Evolutionary conservation across 2,888 invertebrate species (phyloP).

Genomic region (Apamea crenata): DNA sequence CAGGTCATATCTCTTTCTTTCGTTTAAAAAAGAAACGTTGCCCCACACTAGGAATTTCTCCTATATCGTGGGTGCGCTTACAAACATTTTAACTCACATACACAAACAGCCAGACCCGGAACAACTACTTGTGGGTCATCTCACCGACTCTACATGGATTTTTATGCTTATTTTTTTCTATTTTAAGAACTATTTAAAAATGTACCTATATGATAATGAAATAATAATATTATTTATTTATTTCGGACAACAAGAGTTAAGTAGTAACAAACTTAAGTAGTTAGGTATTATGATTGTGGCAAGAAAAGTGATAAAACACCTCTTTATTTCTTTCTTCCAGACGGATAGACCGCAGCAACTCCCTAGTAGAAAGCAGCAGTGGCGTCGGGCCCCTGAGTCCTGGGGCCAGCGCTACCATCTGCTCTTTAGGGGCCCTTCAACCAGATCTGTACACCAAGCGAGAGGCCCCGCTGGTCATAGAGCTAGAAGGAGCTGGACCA

Average conservation of each 20-base stretch:
- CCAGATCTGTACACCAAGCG: constrained; percentile 96
- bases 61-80: no score
- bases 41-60: no score
- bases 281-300: neutral
- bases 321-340: constrained; percentile 68
- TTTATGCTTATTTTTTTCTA: no score
- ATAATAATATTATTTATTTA: no score
- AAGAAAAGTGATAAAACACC: neutral
- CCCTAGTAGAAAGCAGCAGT: constrained; percentile 87
- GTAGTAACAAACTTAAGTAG: neutral
- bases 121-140: no score
- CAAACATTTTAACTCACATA: no score
- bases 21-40: no score
- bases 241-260: neutral
- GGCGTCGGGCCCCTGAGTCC: constrained; percentile 85
- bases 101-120: no score
- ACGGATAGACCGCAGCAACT: constrained; percentile 89
- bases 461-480: constrained; percentile 94
- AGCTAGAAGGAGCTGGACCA: constrained; percentile 91
- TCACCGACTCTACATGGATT: no score
- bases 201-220: no score
- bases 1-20: no score
- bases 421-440: constrained; percentile 94
- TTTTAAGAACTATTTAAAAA: no score
- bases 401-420: constrained; percentile 82